A percentile compares a stretch with the other conserved stretches of the same genome.
These are phyloP conservation scores for Pachliopta kotzebuea DNA, from an alignment of 2,888 invertebrate species.

Conservation along the genomic window DNA sequence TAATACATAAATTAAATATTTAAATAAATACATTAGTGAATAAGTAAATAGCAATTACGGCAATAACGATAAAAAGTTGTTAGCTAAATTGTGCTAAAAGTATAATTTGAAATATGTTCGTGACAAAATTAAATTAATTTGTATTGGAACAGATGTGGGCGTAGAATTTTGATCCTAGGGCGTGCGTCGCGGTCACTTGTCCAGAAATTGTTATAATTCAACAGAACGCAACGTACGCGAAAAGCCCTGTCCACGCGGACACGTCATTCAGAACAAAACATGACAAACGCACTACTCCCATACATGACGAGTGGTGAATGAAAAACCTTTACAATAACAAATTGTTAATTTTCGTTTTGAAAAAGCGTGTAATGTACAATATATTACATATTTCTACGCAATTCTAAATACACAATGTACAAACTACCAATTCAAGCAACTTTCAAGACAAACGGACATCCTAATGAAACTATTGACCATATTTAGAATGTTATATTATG, in stretches of 20 bases:
- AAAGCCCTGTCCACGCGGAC: conserved; percentile 63
- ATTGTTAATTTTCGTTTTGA: conserved; percentile 40
- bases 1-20: too few species aligned
- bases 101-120: conserved; percentile 27
- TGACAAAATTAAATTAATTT: conserved; percentile 38
- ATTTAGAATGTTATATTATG: too few species aligned
- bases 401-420: too few species aligned
- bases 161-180: conserved; percentile 41
- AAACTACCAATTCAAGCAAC: too few species aligned
- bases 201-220: conserved; percentile 73
- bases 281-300: conserved; percentile 70
- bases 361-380: not conserved
- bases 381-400: too few species aligned
- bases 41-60: too few species aligned
- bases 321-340: conserved; percentile 56
- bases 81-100: not conserved
- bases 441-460: too few species aligned
- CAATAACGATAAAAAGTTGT: too few species aligned
- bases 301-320: conserved; percentile 59
- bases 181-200: conserved; percentile 53
- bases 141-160: conserved; percentile 47
- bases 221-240: conserved; percentile 65
- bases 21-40: too few species aligned
- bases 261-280: conserved; percentile 68
- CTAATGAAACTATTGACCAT: too few species aligned